phyloP scores from a whole-genome alignment of 2,888 invertebrate species.

The Eupeodes latifasciatus region DNA sequence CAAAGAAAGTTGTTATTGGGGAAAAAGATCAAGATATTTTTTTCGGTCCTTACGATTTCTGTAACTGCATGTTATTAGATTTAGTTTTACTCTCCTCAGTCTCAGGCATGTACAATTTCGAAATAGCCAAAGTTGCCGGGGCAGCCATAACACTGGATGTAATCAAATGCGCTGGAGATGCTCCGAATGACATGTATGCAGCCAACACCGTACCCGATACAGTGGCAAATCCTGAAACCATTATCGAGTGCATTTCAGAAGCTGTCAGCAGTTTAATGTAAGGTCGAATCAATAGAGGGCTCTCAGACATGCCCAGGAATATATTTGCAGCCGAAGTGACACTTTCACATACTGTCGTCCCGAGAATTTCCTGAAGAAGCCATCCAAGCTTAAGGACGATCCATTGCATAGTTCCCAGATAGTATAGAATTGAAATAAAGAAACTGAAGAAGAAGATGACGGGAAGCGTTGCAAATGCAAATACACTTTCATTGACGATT shows the following conservation, averaged over 20 bases:
- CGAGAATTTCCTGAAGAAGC: constrained; percentile 89
- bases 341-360: constrained; percentile 97
- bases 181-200: constrained; percentile 95
- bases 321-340: constrained; percentile 96
- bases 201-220: constrained; percentile 97
- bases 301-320: constrained; percentile 97
- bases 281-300: constrained; percentile 94
- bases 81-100: constrained; percentile 91
- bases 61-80: constrained; percentile 90
- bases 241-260: constrained; percentile 96
- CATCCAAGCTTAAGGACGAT: constrained; percentile 92
- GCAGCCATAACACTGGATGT: constrained; percentile 98
- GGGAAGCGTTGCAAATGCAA: constrained; percentile 95
- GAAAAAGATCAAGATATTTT: not conserved
- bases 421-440: constrained; percentile 94
- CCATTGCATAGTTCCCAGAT: constrained; percentile 94
- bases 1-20: not conserved
- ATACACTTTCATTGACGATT: constrained; percentile 87
- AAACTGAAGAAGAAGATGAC: constrained; percentile 98
- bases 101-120: constrained; percentile 97
- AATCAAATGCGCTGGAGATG: constrained; percentile 93
- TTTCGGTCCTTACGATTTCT: constrained; percentile 87
- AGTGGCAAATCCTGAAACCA: constrained; percentile 97
- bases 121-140: constrained; percentile 94
- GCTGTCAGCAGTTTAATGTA: constrained; percentile 92